Evolutionary conservation across 1,140 invertebrate species (phyloP), one percentile per base, ranked within the genome.

Genomic region (Aphaenogaster ashmeadi): DNA sequence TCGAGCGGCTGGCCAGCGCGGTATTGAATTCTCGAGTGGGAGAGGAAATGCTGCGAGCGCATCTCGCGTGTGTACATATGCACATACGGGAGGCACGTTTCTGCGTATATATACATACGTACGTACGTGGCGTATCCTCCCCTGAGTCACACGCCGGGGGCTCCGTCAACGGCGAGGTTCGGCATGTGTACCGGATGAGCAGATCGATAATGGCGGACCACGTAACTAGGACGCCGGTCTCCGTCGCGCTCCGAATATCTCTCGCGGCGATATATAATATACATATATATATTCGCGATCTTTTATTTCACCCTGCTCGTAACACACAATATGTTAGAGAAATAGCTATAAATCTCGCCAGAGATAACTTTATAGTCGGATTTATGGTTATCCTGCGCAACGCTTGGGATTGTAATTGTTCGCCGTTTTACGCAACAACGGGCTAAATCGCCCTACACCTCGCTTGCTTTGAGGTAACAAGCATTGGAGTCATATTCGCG

Each of bases 131-230:
- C 18, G 3, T 27, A 58, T 66, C 41, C 60, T 54, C 72, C 67
- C 69, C 18, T 33, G 69, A 84, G 56, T 74, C 38, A 69, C 33
- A 58, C 80, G 21, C 27, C 60, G 44, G 66, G 50, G 79, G 21
- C 21, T 80, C 50, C 67, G 50, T 86, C 52, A 44, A 27, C 66
- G 86, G 36, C 36, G 69, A 85, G 77, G 80, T 71, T 90, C 69
- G 66, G 66, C 66, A 47, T 89, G 85, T 89, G 85, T 74, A 60
- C 36, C 54, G 78, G 71, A 44, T 72, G 62, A 62, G 36, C 56
- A 88, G 71, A 90, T 91, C 90, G 87, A 91, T 90, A 90, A 38
- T 78, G 44, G 44, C 62, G 90, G 69, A 60, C 89, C 87, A 52
- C 67, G 77, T 78, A 91, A 90, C 89, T 90, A 78, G 81, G 81